Conservation (phyloP, 2,113 vertebrate species). For the Hystrix cristata region DNA sequence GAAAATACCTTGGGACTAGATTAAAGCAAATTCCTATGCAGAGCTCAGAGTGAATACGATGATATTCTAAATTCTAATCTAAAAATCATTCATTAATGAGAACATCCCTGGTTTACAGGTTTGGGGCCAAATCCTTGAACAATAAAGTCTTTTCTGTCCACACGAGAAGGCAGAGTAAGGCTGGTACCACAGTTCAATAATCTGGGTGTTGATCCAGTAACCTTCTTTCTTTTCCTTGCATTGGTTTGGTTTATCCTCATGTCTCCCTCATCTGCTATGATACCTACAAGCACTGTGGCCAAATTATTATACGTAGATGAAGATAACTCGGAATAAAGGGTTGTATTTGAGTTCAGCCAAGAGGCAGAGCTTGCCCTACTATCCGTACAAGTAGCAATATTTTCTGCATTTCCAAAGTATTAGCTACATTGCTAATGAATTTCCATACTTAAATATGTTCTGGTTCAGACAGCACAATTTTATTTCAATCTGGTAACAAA, state of each 20-base stretch:
- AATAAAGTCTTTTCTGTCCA: background rate
- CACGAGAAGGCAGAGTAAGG: background rate
- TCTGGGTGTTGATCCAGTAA: background rate
- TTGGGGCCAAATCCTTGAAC: background rate
- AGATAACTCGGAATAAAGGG: background rate
- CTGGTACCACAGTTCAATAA: background rate
- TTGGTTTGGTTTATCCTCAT: background rate
- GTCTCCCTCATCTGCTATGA: background rate
- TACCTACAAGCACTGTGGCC: background rate
- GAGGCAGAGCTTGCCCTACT: background rate
- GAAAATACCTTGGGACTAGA: background rate
- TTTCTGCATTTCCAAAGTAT: background rate
- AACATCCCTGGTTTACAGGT: background rate
- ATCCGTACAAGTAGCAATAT: background rate
- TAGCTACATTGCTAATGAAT: background rate
- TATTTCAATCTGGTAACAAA: background rate
- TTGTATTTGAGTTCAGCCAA: background rate
- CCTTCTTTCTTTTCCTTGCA: background rate
- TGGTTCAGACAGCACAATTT: background rate
- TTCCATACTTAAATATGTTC: background rate
- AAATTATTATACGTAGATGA: background rate
- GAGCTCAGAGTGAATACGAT: background rate
- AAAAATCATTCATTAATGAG: background rate
- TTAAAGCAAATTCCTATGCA: background rate
- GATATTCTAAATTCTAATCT: background rate